phyloP scores from a whole-genome alignment of 2,888 invertebrate species.

The Sinopyrophorus schimmeli region DNA sequence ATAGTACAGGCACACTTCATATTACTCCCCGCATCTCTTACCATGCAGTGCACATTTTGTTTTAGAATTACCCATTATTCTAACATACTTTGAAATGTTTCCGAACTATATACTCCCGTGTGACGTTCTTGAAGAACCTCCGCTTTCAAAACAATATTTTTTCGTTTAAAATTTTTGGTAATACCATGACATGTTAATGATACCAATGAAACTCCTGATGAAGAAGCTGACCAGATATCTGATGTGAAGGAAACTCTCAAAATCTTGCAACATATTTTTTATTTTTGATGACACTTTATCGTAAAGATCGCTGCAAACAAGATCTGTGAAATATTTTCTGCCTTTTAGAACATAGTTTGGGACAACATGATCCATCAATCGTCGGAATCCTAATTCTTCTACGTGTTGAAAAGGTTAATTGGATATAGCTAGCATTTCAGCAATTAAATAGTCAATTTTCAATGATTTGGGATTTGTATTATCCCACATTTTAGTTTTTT shows the following conservation, averaged over 20 bases:
- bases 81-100: slow-evolving; percentile 15
- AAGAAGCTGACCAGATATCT: slow-evolving; percentile 15
- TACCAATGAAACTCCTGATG: slow-evolving; percentile 16
- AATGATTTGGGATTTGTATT: slow-evolving; percentile 12
- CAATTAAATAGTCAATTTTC: slow-evolving; percentile 16
- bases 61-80: slow-evolving; percentile 18
- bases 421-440: slow-evolving; percentile 14
- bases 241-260: slow-evolving; percentile 23
- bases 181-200: slow-evolving; percentile 16
- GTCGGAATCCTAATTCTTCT: no score
- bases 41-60: slow-evolving; percentile 18
- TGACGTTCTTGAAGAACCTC: slow-evolving; percentile 7
- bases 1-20: slow-evolving; percentile 9
- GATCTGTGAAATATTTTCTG: slow-evolving; percentile 14
- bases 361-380: slow-evolving; percentile 18
- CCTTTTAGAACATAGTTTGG: slow-evolving; percentile 20
- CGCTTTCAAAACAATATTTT: slow-evolving; percentile 15
- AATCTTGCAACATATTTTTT: slow-evolving; percentile 19
- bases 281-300: slow-evolving; percentile 16
- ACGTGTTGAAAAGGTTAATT: no score
- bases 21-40: slow-evolving; percentile 16
- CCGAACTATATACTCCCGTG: slow-evolving; percentile 14
- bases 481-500: slow-evolving; percentile 13
- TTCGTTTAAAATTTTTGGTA: slow-evolving; percentile 10
- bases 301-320: slow-evolving; percentile 16